Percentiles rank a stretch among this genome's conserved stretches.
phyloP scores from a whole-genome alignment of 2,888 invertebrate species.

The Alloscopus bannaensis region DNA sequence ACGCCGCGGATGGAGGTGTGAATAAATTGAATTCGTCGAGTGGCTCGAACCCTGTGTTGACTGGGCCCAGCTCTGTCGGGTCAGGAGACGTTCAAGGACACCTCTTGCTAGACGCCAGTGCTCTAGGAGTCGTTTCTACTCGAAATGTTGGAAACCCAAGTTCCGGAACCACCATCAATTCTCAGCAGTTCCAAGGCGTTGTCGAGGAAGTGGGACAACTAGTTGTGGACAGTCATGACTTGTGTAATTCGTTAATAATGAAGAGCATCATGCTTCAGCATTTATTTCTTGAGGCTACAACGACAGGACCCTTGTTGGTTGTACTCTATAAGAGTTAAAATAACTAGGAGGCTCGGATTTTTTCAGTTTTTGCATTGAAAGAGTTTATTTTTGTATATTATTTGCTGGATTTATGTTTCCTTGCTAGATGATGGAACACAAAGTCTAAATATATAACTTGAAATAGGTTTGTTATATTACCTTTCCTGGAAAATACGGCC shows the following conservation, averaged over 20 bases:
- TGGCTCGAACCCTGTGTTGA: constrained; percentile 15
- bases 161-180: too few species aligned
- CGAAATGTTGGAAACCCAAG: constrained; percentile 17
- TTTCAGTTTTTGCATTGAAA: constrained; percentile 5
- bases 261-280: not conserved
- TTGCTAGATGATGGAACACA: too few species aligned
- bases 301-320: not conserved
- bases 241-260: constrained; percentile 77
- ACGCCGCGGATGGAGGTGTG: constrained; percentile 61
- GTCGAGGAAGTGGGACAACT: constrained; percentile 69
- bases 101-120: constrained; percentile 31
- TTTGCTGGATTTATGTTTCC: constrained; percentile 1
- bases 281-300: too few species aligned
- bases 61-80: not conserved
- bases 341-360: constrained; percentile 12
- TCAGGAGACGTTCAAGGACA: constrained; percentile 5
- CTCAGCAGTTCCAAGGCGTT: constrained; percentile 64
- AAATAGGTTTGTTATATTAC: too few species aligned
- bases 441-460: too few species aligned
- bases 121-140: constrained; percentile 35
- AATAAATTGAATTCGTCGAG: constrained; percentile 11
- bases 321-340: not conserved
- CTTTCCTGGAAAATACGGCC: too few species aligned
- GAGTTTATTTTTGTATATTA: constrained; percentile 58
- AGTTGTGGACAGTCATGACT: constrained; percentile 79